These are phyloP conservation scores for Druceiella hillmani DNA, from an alignment of 2,888 invertebrate genomes.

Conservation along the genomic window DNA sequence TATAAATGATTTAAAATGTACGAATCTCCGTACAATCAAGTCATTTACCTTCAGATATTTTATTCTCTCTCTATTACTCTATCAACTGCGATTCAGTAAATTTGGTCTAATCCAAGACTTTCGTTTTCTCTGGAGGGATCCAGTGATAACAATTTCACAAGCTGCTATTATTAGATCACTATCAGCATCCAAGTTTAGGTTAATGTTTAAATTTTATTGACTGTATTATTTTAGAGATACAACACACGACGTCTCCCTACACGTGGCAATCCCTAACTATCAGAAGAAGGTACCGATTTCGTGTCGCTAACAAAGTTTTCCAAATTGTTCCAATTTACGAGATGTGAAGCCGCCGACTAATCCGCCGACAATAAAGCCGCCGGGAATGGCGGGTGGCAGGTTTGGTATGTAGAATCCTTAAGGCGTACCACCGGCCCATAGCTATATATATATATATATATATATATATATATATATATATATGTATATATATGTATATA, in stretches of 20 bases:
- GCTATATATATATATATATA: too few relatives aligned
- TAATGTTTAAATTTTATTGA: constrained; percentile 16
- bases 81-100: constrained; percentile 21
- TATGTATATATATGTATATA: too few relatives aligned
- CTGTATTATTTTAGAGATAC: constrained; percentile 15
- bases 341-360: constrained; percentile 17
- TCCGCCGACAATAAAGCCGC: constrained; percentile 4
- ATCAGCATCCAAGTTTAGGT: constrained; percentile 15
- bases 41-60: constrained; percentile 18
- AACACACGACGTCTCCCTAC: constrained; percentile 16
- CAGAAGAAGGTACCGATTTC: constrained; percentile 16
- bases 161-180: constrained; percentile 16
- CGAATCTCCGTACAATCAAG: constrained; percentile 18
- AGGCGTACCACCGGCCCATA: too few relatives aligned
- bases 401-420: too few relatives aligned
- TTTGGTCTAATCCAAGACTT: constrained; percentile 20
- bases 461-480: too few relatives aligned
- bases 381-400: constrained; percentile 4
- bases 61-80: too few relatives aligned
- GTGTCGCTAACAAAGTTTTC: constrained; percentile 18
- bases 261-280: too few relatives aligned
- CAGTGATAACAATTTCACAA: constrained; percentile 14
- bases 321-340: constrained; percentile 18
- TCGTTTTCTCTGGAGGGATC: too few relatives aligned
- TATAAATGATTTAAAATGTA: constrained; percentile 19